These are phyloP conservation scores for Clostera curtula DNA, from an alignment of 2,888 invertebrate species.

Conservation along the genomic window DNA sequence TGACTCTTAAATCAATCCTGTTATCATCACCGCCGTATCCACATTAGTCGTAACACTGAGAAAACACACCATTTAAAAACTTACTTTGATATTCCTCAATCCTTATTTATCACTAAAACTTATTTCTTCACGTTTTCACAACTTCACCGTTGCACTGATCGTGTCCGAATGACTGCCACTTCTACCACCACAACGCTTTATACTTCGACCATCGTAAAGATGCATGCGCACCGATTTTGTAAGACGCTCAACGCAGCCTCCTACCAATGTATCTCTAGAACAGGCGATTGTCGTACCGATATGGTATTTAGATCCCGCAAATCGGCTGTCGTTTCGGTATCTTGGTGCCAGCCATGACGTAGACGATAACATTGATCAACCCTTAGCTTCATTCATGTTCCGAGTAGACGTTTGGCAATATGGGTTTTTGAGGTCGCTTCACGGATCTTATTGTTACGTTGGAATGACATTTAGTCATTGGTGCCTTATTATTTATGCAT, in stretches of 20 bases:
- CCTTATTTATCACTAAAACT: slow-evolving; percentile 44
- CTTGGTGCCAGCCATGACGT: slow-evolving; percentile 59
- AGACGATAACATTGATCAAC: slow-evolving; percentile 60
- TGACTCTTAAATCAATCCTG: too few relatives aligned
- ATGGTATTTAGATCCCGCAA: slow-evolving; percentile 13
- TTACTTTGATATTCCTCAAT: slow-evolving; percentile 49
- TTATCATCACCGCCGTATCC: too few relatives aligned
- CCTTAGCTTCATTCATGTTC: slow-evolving; percentile 63
- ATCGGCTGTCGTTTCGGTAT: slow-evolving; percentile 9
- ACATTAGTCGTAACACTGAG: slow-evolving; percentile 1
- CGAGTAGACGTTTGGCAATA: slow-evolving; percentile 57
- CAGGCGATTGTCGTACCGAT: slow-evolving; percentile 13
- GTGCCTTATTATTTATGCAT: slow-evolving; percentile 15
- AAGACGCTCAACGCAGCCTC: slow-evolving; percentile 56
- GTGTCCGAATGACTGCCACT: slow-evolving; percentile 65
- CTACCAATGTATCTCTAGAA: slow-evolving; percentile 43
- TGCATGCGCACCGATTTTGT: slow-evolving; percentile 66
- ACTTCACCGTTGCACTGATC: slow-evolving; percentile 62
- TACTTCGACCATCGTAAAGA: slow-evolving; percentile 68
- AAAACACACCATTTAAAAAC: slow-evolving; percentile 36
- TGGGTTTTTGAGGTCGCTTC: slow-evolving; percentile 55
- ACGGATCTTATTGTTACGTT: slow-evolving; percentile 45
- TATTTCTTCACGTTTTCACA: slow-evolving; percentile 42
- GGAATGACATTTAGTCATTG: slow-evolving; percentile 13
- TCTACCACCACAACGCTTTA: slow-evolving; percentile 62